phyloP scores from a whole-genome alignment of 2,797 vertebrate species.

The Argyrosomus regius region DNA sequence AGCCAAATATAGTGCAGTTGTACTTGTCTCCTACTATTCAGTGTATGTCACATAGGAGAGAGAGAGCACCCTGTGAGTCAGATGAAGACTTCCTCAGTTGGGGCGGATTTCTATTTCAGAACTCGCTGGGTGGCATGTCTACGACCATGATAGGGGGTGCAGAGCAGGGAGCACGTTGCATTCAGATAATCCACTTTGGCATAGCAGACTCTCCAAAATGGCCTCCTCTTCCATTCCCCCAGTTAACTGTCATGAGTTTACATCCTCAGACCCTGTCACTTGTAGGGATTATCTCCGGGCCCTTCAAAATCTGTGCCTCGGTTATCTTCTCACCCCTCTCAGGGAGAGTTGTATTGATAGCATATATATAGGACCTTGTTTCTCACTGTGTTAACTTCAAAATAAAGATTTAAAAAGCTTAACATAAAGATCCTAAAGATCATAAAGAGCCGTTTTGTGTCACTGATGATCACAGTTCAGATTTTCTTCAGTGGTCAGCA shows the following conservation, averaged over 20 bases:
- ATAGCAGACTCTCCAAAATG: constrained; percentile 70
- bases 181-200: constrained; percentile 82
- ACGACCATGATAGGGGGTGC: constrained; percentile 61
- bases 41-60: constrained; percentile 33
- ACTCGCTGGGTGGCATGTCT: constrained; percentile 64
- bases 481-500: background rate
- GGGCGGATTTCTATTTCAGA: constrained; percentile 74
- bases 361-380: background rate
- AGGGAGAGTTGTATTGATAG: constrained; percentile 39
- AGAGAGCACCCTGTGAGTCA: constrained; percentile 46
- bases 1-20: constrained; percentile 15
- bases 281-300: constrained; percentile 68
- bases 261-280: constrained; percentile 67
- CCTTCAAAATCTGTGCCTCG: constrained; percentile 41
- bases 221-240: constrained; percentile 58
- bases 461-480: background rate
- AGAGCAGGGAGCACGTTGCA: constrained; percentile 54
- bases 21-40: constrained; percentile 45
- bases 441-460: background rate
- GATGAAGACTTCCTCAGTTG: constrained; percentile 68
- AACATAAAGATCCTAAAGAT: background rate
- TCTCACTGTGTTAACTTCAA: constrained; percentile 16
- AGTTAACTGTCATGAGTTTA: constrained; percentile 71
- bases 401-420: constrained; percentile 18
- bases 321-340: constrained; percentile 47